A percentile compares a stretch with the other conserved stretches of the same genome.
Conservation (phyloP, 2,888 invertebrate species). For the Leucophenga montana region DNA sequence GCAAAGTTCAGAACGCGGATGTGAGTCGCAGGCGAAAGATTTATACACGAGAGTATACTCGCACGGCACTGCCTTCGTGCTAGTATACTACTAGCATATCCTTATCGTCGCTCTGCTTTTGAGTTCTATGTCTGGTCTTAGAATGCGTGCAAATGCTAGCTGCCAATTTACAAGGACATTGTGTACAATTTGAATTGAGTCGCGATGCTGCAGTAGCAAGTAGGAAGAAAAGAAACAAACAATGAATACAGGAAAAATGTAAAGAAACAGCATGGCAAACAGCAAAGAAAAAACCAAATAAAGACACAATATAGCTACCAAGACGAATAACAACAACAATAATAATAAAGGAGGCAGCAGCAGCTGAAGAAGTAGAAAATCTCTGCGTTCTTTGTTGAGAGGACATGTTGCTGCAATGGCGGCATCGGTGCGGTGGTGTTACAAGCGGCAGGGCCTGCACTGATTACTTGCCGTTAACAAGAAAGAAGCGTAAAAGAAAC, state of each 20-base stretch:
- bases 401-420: constrained; percentile 16
- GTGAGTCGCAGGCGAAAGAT: neutral
- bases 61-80: too few relatives aligned
- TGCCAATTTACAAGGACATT: constrained; percentile 27
- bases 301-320: neutral
- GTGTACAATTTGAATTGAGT: constrained; percentile 24
- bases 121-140: too few relatives aligned
- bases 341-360: constrained; percentile 24
- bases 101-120: too few relatives aligned
- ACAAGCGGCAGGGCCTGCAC: constrained; percentile 3
- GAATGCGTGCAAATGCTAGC: neutral
- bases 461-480: constrained; percentile 41
- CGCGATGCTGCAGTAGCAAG: neutral
- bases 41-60: too few relatives aligned
- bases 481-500: neutral
- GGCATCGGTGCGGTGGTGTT: constrained; percentile 3
- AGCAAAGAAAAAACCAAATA: neutral
- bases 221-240: neutral
- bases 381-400: constrained; percentile 22
- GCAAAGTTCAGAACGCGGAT: neutral
- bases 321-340: neutral
- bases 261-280: neutral
- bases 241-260: neutral
- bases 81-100: too few relatives aligned
- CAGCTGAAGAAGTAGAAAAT: constrained; percentile 28